Evolutionary conservation across 2,797 vertebrate species (phyloP), one percentile per base, ranked within the genome.

Genomic region (Bufotes viridis): DNA sequence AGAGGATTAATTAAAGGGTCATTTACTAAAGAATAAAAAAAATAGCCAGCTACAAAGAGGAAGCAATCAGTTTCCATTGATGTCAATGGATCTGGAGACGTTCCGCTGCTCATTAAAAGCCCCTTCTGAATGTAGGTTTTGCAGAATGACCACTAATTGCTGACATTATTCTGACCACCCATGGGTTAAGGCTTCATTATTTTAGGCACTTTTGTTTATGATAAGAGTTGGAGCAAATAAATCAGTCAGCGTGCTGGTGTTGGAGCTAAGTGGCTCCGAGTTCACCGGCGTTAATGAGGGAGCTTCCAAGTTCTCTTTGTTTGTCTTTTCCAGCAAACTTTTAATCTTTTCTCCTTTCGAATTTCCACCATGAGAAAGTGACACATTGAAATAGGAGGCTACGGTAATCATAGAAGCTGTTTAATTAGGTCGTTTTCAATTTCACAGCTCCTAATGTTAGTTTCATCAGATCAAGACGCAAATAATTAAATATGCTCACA

Each of bases 351-450:
- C 82, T 81, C 42, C 78, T 81, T 72, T 81, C 49, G 55, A 70
- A 51, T 87, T 87, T 72, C 78, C 51, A 60, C 29, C 29, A 74
- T 20, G 75, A 84, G 18, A 79, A 78, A 69, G 61, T 80, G 82
- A 88, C 82, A 80, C 81, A 84, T 78, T 49, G 76, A 88, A 87
- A 83, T 69, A 58, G 60, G 51, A 88, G 74, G 81, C 81, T 65
- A 60, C 34, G 63, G 81, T 58, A 83, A 88, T 78, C 87, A 70
- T 70, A 42, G 72, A 60, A 88, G 69, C 61, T 70, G 74, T 61
- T 78, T 88, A 88, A 88, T 88, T 84, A 88, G 76, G 65, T 88
- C 65, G 17, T 84, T 84, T 88, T 88, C 29, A 88, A 80, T 88
- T 84, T 84, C 76, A 88, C 87, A 83, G 75, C 63, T 79, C 55